Percentiles rank a stretch among this genome's conserved stretches.
phyloP scores from a whole-genome alignment of 2,797 vertebrate species.

The Channallabes apus region DNA sequence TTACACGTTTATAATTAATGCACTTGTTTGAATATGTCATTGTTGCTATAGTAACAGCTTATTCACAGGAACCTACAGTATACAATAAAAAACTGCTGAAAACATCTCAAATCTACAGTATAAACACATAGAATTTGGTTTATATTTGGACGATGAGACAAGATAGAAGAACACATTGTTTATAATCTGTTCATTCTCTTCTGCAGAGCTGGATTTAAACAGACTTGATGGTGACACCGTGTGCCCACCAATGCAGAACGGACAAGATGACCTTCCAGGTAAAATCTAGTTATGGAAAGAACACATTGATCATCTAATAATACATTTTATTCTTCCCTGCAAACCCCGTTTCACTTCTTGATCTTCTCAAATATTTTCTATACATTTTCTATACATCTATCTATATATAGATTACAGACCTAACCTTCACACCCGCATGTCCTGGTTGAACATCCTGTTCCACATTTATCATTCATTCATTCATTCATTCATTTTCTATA shows the following conservation, averaged over 20 bases:
- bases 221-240: constrained; percentile 77
- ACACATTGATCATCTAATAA: not conserved
- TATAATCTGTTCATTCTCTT: not conserved
- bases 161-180: not conserved
- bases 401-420: too few species aligned
- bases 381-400: too few species aligned
- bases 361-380: not conserved
- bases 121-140: not conserved
- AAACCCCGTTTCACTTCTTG: not conserved
- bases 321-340: not conserved
- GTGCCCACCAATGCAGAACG: constrained; percentile 76
- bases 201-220: constrained; percentile 76
- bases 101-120: not conserved
- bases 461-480: too few species aligned
- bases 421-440: too few species aligned
- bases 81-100: not conserved
- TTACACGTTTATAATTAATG: not conserved
- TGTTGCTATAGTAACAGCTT: not conserved
- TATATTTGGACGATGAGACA: not conserved
- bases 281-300: constrained; percentile 38
- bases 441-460: not conserved
- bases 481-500: too few species aligned
- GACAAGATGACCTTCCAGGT: constrained; percentile 85
- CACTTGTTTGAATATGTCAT: not conserved
- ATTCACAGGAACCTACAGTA: not conserved